These are phyloP conservation scores for Urechis unicinctus DNA, from an alignment of 2,888 invertebrate species.

Conservation along the genomic window DNA sequence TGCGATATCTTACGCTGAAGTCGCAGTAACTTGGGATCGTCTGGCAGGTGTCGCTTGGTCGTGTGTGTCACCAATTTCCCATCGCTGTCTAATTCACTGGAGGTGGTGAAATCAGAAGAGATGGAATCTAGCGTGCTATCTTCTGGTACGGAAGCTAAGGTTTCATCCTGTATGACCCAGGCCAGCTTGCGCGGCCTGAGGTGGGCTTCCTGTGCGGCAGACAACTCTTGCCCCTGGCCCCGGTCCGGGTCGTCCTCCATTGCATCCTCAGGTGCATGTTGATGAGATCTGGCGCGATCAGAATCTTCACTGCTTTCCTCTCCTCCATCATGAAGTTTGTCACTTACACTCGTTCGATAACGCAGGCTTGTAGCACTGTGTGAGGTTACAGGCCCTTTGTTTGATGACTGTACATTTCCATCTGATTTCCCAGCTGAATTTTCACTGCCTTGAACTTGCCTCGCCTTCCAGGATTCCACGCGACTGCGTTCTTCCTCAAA, in stretches of 20 bases:
- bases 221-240: not conserved
- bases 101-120: conserved; percentile 14
- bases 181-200: not conserved
- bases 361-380: not conserved
- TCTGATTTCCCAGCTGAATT: too few relatives aligned
- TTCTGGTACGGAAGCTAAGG: conserved; percentile 42
- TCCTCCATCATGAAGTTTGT: not conserved
- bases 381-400: not conserved
- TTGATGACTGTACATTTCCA: too few relatives aligned
- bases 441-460: not conserved
- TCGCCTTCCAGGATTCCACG: not conserved
- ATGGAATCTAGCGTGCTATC: conserved; percentile 23
- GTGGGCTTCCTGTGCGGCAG: not conserved
- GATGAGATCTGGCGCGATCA: too few relatives aligned
- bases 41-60: conserved; percentile 13
- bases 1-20: conserved; percentile 34
- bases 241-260: too few relatives aligned
- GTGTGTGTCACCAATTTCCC: conserved; percentile 5
- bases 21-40: conserved; percentile 39
- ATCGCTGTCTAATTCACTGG: conserved; percentile 10
- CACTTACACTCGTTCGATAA: not conserved
- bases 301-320: not conserved
- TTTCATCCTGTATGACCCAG: conserved; percentile 20
- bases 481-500: not conserved
- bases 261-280: too few relatives aligned